phyloP scores from a whole-genome alignment of 1,140 invertebrate genomes.

The Rhynchophorus ferrugineus region DNA sequence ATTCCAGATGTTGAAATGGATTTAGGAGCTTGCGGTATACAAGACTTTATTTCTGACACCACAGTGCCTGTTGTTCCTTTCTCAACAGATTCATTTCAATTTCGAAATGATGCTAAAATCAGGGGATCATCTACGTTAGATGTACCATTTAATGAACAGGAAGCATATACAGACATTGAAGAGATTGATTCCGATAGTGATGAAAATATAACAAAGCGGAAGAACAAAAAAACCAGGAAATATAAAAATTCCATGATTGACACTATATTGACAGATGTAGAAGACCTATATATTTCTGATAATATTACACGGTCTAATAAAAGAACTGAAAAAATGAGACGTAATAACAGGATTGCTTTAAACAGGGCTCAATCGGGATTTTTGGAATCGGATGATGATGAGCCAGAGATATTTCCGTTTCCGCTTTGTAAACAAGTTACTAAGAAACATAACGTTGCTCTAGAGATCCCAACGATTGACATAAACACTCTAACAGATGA shows the following conservation, averaged over 20 bases:
- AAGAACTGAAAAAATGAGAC: not conserved
- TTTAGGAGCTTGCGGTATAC: slow-evolving; percentile 12
- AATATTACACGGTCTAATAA: slow-evolving; percentile 16
- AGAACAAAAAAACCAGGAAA: slow-evolving; percentile 8
- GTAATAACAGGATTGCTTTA: not conserved
- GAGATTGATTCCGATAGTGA: slow-evolving; percentile 28
- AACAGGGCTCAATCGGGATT: slow-evolving; percentile 5
- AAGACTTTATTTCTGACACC: slow-evolving; percentile 9
- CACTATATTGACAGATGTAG: slow-evolving; percentile 42
- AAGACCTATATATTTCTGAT: slow-evolving; percentile 44
- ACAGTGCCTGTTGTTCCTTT: not conserved
- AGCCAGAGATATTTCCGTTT: slow-evolving; percentile 19
- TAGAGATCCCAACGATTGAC: slow-evolving; percentile 24
- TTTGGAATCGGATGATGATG: slow-evolving; percentile 25
- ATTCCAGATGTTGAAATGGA: slow-evolving; percentile 13
- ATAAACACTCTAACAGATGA: slow-evolving; percentile 25
- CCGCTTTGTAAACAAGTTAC: slow-evolving; percentile 22
- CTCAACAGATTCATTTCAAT: not conserved
- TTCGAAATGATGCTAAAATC: no score
- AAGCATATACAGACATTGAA: slow-evolving; percentile 34
- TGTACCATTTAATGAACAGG: not conserved
- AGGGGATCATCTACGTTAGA: no score
- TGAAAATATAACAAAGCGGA: slow-evolving; percentile 20
- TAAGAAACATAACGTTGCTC: slow-evolving; percentile 10
- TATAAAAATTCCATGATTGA: slow-evolving; percentile 28